Evolutionary conservation across 2,888 invertebrate genomes (phyloP).

Genomic region (Agonum fuliginosum): DNA sequence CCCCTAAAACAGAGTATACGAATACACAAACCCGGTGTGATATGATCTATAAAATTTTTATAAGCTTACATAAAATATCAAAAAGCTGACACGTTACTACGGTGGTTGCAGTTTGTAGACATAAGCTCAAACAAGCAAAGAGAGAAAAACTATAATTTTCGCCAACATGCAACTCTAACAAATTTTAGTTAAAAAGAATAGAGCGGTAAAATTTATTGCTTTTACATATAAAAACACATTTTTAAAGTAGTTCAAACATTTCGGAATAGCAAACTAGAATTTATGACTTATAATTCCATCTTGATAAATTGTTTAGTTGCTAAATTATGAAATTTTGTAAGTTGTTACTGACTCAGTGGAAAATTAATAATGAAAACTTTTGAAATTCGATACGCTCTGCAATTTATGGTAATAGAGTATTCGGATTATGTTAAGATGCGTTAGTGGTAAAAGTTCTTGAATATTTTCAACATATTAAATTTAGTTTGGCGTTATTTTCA

Average conservation of each 20-base stretch:
- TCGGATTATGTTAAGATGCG: background rate
- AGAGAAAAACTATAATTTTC: slow-evolving; percentile 24
- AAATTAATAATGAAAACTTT: slow-evolving; percentile 23
- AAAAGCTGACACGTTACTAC: background rate
- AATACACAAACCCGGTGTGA: too few relatives aligned
- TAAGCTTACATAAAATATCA: background rate
- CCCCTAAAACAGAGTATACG: too few relatives aligned
- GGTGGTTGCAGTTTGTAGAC: slow-evolving; percentile 3
- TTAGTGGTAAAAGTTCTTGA: background rate
- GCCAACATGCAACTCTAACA: slow-evolving; percentile 30
- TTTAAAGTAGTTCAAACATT: slow-evolving; percentile 28
- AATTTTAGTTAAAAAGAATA: slow-evolving; percentile 7
- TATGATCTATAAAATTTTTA: background rate
- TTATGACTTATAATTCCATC: slow-evolving; percentile 3
- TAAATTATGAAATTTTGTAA: slow-evolving; percentile 3
- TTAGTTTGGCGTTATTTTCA: slow-evolving; percentile 2
- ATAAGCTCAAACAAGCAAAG: slow-evolving; percentile 10
- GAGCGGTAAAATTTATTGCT: slow-evolving; percentile 7
- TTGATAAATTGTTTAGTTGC: slow-evolving; percentile 1
- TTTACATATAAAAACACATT: slow-evolving; percentile 9
- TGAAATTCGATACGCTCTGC: background rate
- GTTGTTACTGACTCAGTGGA: background rate
- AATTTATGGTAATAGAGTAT: background rate
- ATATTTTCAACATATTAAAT: slow-evolving; percentile 12
- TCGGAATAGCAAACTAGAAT: background rate